phyloP scores from a whole-genome alignment of 2,888 invertebrate species.

The Tenthredo scrophulariae region DNA sequence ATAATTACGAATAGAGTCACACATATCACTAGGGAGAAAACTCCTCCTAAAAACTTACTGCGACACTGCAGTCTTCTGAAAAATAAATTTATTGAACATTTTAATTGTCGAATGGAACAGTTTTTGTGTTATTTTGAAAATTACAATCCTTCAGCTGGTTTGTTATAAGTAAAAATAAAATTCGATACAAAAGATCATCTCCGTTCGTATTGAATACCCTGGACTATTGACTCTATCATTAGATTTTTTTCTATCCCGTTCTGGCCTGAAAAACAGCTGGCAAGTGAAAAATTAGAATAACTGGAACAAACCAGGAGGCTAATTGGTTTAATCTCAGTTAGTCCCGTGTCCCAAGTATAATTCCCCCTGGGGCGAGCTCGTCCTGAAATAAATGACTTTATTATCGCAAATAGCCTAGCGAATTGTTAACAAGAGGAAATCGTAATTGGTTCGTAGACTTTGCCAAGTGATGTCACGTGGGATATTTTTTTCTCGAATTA shows the following conservation, averaged over 20 bases:
- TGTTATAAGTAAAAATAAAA: background rate
- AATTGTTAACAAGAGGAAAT: conserved; percentile 36
- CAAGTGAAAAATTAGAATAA: conserved; percentile 30
- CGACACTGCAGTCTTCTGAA: background rate
- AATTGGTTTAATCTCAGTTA: conserved; percentile 55
- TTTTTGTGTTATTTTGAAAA: background rate
- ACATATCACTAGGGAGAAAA: background rate
- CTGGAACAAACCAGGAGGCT: conserved; percentile 50
- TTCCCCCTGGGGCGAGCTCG: conserved; percentile 9
- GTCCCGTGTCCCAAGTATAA: conserved; percentile 30
- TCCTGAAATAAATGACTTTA: conserved; percentile 53
- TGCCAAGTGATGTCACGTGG: background rate
- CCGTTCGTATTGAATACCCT: background rate
- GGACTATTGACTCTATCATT: background rate
- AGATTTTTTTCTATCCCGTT: background rate
- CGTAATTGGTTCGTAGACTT: conserved; percentile 25
- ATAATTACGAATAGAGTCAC: conserved; percentile 2
- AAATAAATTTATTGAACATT: background rate
- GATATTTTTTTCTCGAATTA: background rate
- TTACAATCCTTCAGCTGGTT: background rate
- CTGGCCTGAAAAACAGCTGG: background rate
- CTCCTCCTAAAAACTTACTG: background rate
- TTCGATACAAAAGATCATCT: background rate
- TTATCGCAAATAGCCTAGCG: conserved; percentile 44
- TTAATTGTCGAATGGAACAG: background rate